phyloP scores from a whole-genome alignment of 30 jellyfish, hydroid and myxozoan species.

The Pelagia noctiluca region DNA sequence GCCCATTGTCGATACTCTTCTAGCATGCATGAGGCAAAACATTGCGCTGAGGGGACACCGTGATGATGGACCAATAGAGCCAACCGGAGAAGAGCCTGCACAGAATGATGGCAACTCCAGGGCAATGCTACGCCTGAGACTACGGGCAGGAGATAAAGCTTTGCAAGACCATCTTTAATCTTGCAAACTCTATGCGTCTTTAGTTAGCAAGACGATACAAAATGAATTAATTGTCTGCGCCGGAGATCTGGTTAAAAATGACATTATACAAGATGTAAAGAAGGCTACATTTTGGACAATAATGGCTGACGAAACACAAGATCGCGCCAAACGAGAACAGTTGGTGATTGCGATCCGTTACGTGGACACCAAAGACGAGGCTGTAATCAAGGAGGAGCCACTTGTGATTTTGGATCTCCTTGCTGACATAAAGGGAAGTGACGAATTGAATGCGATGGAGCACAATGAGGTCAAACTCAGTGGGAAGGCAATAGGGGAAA shows the following conservation, averaged over 20 bases:
- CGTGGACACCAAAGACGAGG: constrained; percentile 6
- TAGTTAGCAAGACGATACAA: constrained; percentile 36
- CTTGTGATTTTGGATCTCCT: constrained; percentile 9
- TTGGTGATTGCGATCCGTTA: constrained; percentile 14
- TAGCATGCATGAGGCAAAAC: too few relatives aligned
- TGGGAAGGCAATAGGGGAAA: constrained; percentile 23
- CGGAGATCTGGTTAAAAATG: constrained; percentile 14
- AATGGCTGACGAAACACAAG: constrained; percentile 42
- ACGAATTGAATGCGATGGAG: too few relatives aligned
- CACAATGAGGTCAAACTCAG: background rate
- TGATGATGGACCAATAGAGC: constrained; percentile 31
- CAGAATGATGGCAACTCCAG: constrained; percentile 29
- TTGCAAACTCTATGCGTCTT: constrained; percentile 48
- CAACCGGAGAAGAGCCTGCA: constrained; percentile 23
- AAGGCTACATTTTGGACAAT: constrained; percentile 30
- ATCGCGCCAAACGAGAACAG: constrained; percentile 6
- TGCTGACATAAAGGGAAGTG: constrained; percentile 15
- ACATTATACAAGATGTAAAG: constrained; percentile 12
- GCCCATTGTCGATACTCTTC: too few relatives aligned
- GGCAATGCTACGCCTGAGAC: constrained; percentile 21
- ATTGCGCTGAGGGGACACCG: too few relatives aligned
- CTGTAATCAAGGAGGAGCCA: constrained; percentile 17
- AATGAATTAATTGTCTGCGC: constrained; percentile 48
- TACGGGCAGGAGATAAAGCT: constrained; percentile 48
- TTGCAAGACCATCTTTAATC: constrained; percentile 34